phyloP scores from a whole-genome alignment of 1,140 invertebrate genomes.

The Drosophila equinoxialis region DNA sequence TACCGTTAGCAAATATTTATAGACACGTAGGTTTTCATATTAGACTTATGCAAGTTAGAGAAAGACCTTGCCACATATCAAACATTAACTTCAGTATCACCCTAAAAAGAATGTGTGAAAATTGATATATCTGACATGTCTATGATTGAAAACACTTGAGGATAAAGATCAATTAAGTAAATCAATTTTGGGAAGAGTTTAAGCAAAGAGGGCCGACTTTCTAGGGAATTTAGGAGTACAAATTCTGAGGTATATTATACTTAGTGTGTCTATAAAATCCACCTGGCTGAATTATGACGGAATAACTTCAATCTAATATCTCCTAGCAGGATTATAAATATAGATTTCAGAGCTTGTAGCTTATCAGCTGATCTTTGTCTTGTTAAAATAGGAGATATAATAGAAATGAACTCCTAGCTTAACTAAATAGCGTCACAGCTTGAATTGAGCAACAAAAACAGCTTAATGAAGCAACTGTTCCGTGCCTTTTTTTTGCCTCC shows the following conservation, averaged over 20 bases:
- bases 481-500: background rate
- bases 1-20: slow-evolving; percentile 38
- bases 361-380: background rate
- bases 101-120: background rate
- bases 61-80: background rate
- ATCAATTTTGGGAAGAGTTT: background rate
- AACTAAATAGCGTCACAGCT: slow-evolving; percentile 15
- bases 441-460: slow-evolving; percentile 14
- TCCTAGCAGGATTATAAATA: too few species aligned
- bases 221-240: too few species aligned
- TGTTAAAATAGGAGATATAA: background rate
- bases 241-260: too few species aligned
- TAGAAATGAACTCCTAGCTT: background rate
- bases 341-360: too few species aligned
- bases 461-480: slow-evolving; percentile 18
- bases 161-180: background rate
- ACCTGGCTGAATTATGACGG: too few species aligned
- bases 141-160: background rate
- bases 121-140: too few species aligned
- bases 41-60: background rate
- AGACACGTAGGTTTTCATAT: slow-evolving; percentile 31
- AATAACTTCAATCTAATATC: too few species aligned
- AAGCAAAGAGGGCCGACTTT: too few species aligned
- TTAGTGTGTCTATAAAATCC: too few species aligned
- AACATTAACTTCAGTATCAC: background rate